phyloP scores from a whole-genome alignment of 2,113 vertebrate species.

The Megalops atlanticus region DNA sequence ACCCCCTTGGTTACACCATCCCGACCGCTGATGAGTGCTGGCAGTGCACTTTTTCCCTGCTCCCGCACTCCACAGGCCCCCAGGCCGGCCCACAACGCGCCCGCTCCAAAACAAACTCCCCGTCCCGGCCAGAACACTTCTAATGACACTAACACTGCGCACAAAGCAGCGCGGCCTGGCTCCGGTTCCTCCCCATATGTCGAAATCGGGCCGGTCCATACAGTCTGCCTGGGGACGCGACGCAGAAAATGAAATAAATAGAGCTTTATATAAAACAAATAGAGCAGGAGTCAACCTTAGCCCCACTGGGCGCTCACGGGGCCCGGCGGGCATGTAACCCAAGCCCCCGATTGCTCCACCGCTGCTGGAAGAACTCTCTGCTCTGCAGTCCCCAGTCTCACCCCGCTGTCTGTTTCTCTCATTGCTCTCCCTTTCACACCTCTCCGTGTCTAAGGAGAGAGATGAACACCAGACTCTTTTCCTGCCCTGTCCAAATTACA shows the following conservation, averaged over 20 bases:
- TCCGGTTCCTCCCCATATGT: neutral
- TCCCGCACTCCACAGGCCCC: neutral
- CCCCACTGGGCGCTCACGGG: neutral
- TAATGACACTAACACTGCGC: neutral
- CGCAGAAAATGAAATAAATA: neutral
- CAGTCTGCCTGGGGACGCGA: neutral
- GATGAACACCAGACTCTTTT: neutral
- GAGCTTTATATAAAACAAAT: neutral
- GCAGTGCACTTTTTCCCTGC: neutral
- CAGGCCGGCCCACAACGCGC: neutral
- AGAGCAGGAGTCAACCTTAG: neutral
- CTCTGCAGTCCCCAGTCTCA: neutral
- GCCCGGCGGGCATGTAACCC: neutral
- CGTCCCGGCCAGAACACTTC: slow-evolving; percentile 17
- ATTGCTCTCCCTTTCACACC: neutral
- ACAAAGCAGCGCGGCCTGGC: neutral
- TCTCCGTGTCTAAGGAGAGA: neutral
- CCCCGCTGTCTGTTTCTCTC: neutral
- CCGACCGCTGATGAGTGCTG: slow-evolving; percentile 6
- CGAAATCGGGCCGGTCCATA: neutral
- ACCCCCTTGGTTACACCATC: neutral
- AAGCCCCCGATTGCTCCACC: neutral
- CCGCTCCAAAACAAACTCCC: slow-evolving; percentile 22
- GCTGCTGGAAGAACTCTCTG: neutral
- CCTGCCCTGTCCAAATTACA: neutral